Percentiles rank a stretch among this genome's conserved stretches.
These are phyloP conservation scores for Mormyrops attenuatus DNA, from an alignment of 2,797 vertebrate genomes.

Conservation along the genomic window DNA sequence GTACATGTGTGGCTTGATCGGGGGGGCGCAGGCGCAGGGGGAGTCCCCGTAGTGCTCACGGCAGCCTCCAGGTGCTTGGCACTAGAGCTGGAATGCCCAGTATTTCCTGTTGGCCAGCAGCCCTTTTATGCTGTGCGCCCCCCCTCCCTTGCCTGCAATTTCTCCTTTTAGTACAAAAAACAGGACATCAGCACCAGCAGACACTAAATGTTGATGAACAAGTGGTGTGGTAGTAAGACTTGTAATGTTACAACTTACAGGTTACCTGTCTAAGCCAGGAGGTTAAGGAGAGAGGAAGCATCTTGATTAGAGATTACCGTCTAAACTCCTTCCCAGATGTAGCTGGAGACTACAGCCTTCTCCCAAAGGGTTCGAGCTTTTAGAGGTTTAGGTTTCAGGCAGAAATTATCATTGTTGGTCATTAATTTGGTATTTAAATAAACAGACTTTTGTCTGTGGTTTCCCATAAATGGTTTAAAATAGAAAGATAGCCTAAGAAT, in stretches of 20 bases:
- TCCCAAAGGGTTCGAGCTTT: background rate
- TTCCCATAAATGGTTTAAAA: background rate
- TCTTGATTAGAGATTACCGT: background rate
- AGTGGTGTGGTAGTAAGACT: background rate
- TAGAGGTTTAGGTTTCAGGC: background rate
- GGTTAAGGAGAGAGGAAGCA: background rate
- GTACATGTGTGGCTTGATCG: background rate
- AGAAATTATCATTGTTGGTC: background rate
- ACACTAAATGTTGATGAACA: background rate
- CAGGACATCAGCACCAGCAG: background rate
- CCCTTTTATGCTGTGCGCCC: background rate
- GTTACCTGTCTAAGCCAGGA: background rate
- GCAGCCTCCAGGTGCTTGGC: constrained; percentile 8
- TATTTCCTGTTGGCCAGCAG: constrained; percentile 16
- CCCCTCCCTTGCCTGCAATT: background rate
- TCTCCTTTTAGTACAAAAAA: background rate
- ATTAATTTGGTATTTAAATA: background rate
- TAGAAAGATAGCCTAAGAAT: background rate
- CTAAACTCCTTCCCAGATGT: background rate
- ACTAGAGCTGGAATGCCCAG: constrained; percentile 14
- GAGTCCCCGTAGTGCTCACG: background rate
- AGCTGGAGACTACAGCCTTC: background rate
- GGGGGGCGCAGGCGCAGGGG: background rate
- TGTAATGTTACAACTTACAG: background rate
- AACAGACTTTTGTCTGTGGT: background rate